A percentile compares a stretch with the other conserved stretches of the same genome.
Evolutionary conservation across 2,888 invertebrate genomes (phyloP).

Genomic region (Meliscaeva auricollis): DNA sequence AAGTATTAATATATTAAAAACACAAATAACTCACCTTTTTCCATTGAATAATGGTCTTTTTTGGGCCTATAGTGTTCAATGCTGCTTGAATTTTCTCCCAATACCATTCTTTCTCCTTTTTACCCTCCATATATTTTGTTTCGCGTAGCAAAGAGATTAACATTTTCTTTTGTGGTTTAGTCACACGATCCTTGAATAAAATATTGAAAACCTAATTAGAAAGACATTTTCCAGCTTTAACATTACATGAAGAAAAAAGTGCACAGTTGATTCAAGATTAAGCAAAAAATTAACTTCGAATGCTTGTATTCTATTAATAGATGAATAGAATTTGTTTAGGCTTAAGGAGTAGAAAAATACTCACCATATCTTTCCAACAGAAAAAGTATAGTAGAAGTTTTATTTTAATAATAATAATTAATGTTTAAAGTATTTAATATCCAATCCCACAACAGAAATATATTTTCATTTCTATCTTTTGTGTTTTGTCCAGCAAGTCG

Average conservation of each 20-base stretch:
- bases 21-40: constrained; percentile 79
- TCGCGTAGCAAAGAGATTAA: constrained; percentile 82
- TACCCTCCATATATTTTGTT: constrained; percentile 83
- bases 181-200: constrained; percentile 83
- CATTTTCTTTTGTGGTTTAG: constrained; percentile 83
- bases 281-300: constrained; percentile 40
- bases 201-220: constrained; percentile 79
- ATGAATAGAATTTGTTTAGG: background rate
- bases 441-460: constrained; percentile 8
- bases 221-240: constrained; percentile 69
- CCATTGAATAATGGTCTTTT: constrained; percentile 83
- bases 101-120: constrained; percentile 83
- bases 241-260: constrained; percentile 77
- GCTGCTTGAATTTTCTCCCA: constrained; percentile 83
- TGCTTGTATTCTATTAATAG: constrained; percentile 23
- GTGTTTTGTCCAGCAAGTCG: constrained; percentile 64
- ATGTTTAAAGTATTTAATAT: background rate
- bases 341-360: background rate
- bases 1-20: background rate
- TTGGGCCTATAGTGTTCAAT: constrained; percentile 82
- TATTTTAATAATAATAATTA: background rate
- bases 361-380: constrained; percentile 12
- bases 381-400: background rate
- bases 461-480: constrained; percentile 54
- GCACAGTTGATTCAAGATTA: constrained; percentile 50